phyloP scores from a whole-genome alignment of 2,113 vertebrate species.

The Poeciliopsis occidentalis region DNA sequence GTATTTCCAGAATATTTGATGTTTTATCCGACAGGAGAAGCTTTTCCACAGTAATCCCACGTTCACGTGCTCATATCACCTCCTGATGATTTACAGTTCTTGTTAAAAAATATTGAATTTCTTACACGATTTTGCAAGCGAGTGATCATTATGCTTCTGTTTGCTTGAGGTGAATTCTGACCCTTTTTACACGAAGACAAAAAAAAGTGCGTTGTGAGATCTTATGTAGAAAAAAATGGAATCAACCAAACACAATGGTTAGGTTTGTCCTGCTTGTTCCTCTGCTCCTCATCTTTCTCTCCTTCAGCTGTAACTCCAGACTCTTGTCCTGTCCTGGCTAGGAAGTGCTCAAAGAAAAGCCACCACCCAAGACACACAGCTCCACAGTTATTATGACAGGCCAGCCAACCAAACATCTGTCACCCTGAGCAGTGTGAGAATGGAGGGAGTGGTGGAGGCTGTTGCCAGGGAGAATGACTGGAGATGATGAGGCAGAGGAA shows the following conservation, averaged over 20 bases:
- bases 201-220: not conserved
- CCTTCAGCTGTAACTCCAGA: conserved; percentile 23
- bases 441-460: conserved; percentile 21
- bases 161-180: not conserved
- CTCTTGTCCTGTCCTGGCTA: conserved; percentile 54
- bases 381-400: conserved; percentile 62
- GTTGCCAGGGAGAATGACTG: not conserved
- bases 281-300: conserved; percentile 24
- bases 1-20: no score
- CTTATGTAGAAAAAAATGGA: conserved; percentile 1
- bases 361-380: conserved; percentile 59
- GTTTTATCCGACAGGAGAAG: no score
- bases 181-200: not conserved
- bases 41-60: no score
- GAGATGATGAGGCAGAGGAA: not conserved
- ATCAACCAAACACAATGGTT: conserved; percentile 4
- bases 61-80: no score
- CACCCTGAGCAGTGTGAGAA: conserved; percentile 45
- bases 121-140: not conserved
- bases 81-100: no score
- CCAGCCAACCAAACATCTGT: conserved; percentile 65
- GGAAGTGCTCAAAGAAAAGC: conserved; percentile 56
- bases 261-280: not conserved
- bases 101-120: not conserved
- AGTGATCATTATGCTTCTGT: not conserved